These are phyloP conservation scores for Ophioderma brevispina DNA, from an alignment of 35 echinoderm and acorn worm genomes.

Conservation along the genomic window DNA sequence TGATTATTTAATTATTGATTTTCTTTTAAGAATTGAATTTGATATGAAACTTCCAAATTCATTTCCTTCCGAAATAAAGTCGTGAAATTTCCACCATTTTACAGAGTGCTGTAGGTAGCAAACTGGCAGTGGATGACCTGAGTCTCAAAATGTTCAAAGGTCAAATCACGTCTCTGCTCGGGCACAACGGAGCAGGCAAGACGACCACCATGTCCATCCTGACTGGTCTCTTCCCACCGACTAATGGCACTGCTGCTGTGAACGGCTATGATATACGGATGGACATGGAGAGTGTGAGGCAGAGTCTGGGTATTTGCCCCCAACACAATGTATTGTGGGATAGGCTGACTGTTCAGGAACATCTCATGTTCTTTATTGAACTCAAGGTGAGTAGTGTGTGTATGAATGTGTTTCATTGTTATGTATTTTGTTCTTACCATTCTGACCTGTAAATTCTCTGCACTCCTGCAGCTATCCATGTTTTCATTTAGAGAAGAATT, in stretches of 20 bases:
- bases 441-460: too few relatives aligned
- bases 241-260: conserved; percentile 68
- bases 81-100: background rate
- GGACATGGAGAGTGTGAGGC: conserved; percentile 75
- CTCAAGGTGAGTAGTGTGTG: conserved; percentile 68
- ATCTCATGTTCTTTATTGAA: conserved; percentile 92
- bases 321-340: conserved; percentile 99
- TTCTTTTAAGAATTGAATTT: too few relatives aligned
- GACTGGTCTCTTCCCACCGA: conserved; percentile 94
- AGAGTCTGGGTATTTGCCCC: conserved; percentile 91
- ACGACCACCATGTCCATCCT: conserved; percentile 99
- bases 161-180: conserved; percentile 94
- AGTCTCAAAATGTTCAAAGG: conserved; percentile 93
- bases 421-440: too few relatives aligned
- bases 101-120: conserved; percentile 94
- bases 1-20: too few relatives aligned
- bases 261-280: conserved; percentile 74
- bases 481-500: too few relatives aligned
- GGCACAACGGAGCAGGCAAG: conserved; percentile 98
- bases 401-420: too few relatives aligned
- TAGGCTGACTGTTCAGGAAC: conserved; percentile 91
- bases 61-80: too few relatives aligned
- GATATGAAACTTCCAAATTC: too few relatives aligned
- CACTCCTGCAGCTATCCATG: too few relatives aligned
- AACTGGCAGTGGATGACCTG: conserved; percentile 94